These are phyloP conservation scores for Sapayoa aenigma DNA, from an alignment of 2,113 vertebrate species.

Conservation along the genomic window DNA sequence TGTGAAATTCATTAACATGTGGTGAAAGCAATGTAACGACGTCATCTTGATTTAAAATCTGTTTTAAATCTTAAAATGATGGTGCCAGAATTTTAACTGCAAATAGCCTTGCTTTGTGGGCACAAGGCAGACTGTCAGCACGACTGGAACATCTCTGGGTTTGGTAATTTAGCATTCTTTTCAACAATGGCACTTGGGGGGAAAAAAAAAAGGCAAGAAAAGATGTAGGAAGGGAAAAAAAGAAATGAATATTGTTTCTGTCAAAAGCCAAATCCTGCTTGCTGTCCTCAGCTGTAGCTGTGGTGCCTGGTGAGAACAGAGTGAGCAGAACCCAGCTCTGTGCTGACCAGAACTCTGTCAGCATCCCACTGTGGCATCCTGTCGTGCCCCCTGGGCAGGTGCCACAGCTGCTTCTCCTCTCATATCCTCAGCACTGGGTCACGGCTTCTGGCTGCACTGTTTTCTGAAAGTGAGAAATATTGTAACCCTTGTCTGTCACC, in stretches of 20 bases:
- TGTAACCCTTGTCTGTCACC: neutral
- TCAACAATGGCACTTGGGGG: neutral
- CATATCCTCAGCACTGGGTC: no score
- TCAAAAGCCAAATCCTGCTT: neutral
- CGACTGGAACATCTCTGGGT: neutral
- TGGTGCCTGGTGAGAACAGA: neutral
- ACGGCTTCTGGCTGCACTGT: neutral
- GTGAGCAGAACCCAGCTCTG: neutral
- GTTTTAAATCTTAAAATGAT: slow-evolving; percentile 46
- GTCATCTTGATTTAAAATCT: slow-evolving; percentile 61
- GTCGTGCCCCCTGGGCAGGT: neutral
- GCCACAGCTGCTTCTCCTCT: neutral
- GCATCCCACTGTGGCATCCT: neutral
- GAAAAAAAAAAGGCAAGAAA: neutral
- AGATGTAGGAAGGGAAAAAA: neutral
- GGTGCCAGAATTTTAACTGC: slow-evolving; percentile 4
- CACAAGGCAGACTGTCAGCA: neutral
- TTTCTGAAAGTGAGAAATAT: neutral
- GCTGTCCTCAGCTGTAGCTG: neutral
- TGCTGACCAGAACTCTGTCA: neutral
- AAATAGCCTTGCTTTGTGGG: slow-evolving; percentile 8
- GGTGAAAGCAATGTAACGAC: slow-evolving; percentile 33
- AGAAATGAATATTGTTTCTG: neutral
- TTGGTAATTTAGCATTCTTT: neutral
- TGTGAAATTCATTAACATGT: slow-evolving; percentile 61